phyloP scores from a whole-genome alignment of 1,140 invertebrate genomes.

The Scaptomyza montana region DNA sequence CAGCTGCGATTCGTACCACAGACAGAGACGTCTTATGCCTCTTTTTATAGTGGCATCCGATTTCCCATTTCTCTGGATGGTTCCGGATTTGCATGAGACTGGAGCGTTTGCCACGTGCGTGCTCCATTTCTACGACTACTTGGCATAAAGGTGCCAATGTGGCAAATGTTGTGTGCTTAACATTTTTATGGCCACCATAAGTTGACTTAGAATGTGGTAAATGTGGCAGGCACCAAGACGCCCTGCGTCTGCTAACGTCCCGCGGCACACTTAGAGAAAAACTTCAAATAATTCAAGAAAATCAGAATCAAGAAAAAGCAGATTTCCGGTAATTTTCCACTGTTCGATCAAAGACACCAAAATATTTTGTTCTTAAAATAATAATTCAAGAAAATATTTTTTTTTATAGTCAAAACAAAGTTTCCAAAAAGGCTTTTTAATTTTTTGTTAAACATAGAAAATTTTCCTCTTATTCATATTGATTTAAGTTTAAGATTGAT shows the following conservation, averaged over 20 bases:
- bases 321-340: neutral
- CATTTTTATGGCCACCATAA: conserved; percentile 77
- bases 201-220: conserved; percentile 64
- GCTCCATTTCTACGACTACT: conserved; percentile 60
- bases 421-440: too few species aligned
- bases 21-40: conserved; percentile 8
- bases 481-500: too few species aligned
- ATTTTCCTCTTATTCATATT: too few species aligned
- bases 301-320: neutral
- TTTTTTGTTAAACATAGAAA: too few species aligned
- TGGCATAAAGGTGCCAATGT: conserved; percentile 76
- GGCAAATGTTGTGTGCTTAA: conserved; percentile 79
- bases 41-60: conserved; percentile 55
- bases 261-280: conserved; percentile 5
- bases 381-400: too few species aligned
- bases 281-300: neutral
- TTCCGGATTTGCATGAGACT: neutral
- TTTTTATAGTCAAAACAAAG: too few species aligned
- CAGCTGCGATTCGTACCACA: conserved; percentile 26
- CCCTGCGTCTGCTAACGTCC: conserved; percentile 33
- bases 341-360: too few species aligned
- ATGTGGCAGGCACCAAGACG: conserved; percentile 38
- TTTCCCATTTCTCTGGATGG: conserved; percentile 37
- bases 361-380: too few species aligned
- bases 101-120: conserved; percentile 65